These are phyloP conservation scores for Boulengeromyrus knoepffleri DNA, from an alignment of 2,113 vertebrate genomes.

Conservation along the genomic window DNA sequence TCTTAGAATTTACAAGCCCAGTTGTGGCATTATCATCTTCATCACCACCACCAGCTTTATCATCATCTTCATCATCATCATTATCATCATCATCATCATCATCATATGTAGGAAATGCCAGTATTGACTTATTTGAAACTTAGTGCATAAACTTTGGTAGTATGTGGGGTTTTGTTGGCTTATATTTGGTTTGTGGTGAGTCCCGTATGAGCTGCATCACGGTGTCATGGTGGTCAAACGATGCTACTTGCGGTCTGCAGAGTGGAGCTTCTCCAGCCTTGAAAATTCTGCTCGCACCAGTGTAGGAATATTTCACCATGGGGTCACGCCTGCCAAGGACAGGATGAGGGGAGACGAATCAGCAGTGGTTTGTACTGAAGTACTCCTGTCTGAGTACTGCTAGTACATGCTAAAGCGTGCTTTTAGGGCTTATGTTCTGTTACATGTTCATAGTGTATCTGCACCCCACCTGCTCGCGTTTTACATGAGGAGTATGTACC, in stretches of 20 bases:
- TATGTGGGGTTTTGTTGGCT: not conserved
- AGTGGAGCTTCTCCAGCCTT: not conserved
- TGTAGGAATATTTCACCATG: not conserved
- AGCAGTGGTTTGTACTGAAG: not conserved
- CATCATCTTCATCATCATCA: not conserved
- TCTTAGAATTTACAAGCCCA: not conserved
- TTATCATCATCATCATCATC: not conserved
- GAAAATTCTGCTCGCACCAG: not conserved
- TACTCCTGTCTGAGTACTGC: not conserved
- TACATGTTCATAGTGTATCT: not conserved
- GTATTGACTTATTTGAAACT: not conserved
- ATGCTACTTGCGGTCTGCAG: not conserved
- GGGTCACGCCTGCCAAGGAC: not conserved
- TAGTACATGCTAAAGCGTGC: not conserved
- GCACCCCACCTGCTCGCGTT: not conserved
- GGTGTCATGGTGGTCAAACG: not conserved
- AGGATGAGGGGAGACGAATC: not conserved
- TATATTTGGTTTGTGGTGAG: not conserved
- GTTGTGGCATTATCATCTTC: not conserved
- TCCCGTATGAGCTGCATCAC: not conserved
- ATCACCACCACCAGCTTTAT: not conserved
- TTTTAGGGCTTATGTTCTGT: not conserved
- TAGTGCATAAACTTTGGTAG: not conserved
- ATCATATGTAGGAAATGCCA: not conserved
- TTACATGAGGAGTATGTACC: not conserved